Evolutionary conservation across 2,113 vertebrate genomes (phyloP).

Genomic region (Spilogale gracilis): DNA sequence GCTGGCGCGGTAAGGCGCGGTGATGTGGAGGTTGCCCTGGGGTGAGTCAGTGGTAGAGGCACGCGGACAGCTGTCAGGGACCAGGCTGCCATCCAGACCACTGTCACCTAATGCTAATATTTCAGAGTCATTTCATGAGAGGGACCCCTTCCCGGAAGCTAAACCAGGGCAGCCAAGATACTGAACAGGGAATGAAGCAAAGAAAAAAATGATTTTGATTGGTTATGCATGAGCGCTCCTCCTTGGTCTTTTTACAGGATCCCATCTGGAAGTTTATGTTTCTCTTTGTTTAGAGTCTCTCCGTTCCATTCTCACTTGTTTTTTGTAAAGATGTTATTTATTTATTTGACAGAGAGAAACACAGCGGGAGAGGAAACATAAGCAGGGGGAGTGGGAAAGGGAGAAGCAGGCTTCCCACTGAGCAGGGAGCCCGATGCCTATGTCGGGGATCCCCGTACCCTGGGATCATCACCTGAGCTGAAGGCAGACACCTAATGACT

Average conservation of each 20-base stretch:
- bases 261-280: background rate
- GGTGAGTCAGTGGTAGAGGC: background rate
- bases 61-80: conserved; percentile 44
- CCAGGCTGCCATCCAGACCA: background rate
- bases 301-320: background rate
- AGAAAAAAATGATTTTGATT: background rate
- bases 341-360: no score
- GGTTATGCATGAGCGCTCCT: rapidly evolving
- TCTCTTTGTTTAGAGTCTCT: background rate
- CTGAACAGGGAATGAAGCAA: background rate
- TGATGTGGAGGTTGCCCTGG: background rate
- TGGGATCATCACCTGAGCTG: no score
- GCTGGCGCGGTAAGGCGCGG: conserved; percentile 46
- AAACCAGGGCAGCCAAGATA: background rate
- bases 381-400: no score
- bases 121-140: background rate
- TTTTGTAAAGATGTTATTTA: background rate
- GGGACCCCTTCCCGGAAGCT: background rate
- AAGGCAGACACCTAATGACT: no score
- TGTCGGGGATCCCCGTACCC: no score
- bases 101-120: background rate
- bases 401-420: no score
- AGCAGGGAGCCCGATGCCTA: no score
- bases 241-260: rapidly evolving
- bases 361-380: no score